phyloP scores from a whole-genome alignment of 2,888 invertebrate genomes.

The Abrostola tripartita region DNA sequence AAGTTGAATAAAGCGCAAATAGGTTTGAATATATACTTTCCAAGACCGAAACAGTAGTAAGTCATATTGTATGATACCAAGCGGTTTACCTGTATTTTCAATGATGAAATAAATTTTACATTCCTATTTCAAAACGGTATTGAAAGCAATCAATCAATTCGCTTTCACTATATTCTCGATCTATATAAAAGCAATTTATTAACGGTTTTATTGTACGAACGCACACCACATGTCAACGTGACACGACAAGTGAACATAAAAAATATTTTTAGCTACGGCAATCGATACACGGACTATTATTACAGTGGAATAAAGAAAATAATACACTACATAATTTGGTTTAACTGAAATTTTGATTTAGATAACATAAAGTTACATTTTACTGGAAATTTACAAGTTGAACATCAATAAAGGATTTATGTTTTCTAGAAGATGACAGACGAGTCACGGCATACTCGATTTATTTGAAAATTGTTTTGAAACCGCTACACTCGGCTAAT shows the following conservation, averaged over 20 bases:
- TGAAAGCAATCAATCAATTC: constrained; percentile 66
- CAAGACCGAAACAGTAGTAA: constrained; percentile 15
- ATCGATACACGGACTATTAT: constrained; percentile 64
- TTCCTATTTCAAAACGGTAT: constrained; percentile 57
- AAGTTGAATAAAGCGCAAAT: constrained; percentile 4
- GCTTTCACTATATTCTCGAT: constrained; percentile 76
- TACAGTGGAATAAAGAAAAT: constrained; percentile 41
- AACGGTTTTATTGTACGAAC: constrained; percentile 77
- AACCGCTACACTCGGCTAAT: constrained; percentile 31
- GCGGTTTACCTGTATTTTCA: constrained; percentile 56
- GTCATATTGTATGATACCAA: constrained; percentile 14
- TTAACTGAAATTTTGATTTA: constrained; percentile 53
- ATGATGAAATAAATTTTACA: constrained; percentile 53
- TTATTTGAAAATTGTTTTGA: constrained; percentile 51
- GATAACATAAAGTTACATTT: constrained; percentile 55
- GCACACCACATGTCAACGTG: constrained; percentile 81
- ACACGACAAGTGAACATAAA: constrained; percentile 78
- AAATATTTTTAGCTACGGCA: constrained; percentile 72
- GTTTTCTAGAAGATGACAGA: constrained; percentile 55
- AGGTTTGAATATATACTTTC: constrained; percentile 9
- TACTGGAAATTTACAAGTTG: constrained; percentile 57
- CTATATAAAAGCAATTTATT: constrained; percentile 73
- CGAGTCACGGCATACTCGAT: constrained; percentile 57
- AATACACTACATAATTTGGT: constrained; percentile 53
- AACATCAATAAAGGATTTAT: constrained; percentile 49